Base-by-base conservation (phyloP, 2,888 invertebrate genomes). In the Hydrotaea diabolus region DNA sequence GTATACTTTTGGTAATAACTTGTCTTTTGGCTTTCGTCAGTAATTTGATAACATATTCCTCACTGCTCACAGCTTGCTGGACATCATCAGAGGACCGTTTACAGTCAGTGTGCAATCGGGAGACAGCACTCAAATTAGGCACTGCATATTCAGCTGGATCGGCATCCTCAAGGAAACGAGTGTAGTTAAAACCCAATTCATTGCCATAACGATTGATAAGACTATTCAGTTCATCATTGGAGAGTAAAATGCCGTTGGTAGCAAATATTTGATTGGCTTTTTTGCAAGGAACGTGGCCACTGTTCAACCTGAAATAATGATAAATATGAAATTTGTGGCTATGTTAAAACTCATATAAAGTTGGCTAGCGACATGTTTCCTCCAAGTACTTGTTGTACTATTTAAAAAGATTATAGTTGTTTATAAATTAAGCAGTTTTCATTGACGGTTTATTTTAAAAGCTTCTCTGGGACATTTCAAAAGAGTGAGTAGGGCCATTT, bases 171-270 rank as follows among this genome's bases (percentile, higher is more conserved):
- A 96, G 92, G 87, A 97, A 95, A 87, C 93, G 93, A 84, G 93
- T 93, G 89, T 96, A 97, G 93, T 95, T 95, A 91, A 97, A 96
- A 23, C 96, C 96, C 89, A 95, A 92, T 89, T 96, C 95, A 90
- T 96, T 95, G 84, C 94, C 94, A 92, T 95, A 96, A 86, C 95
- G 93, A 87, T 93, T 93, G 89, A 96, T 95, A 64, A 97, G 93
- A 21, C 96, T 94, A 79, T 94, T 94, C 77, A 95, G 91, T 89
- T 96, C 96, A 87, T 94, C 94, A 66, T 94, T 93, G 0, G 95
- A 93, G 8, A 95, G 93, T 83, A 96, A 93, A 89, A 96, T 94
- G 79, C 95, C 95, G 87, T 95, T 94, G 23, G 94, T 94, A 72
- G 94, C 93, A 86, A 96, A 93, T 89, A 95, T 95, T 91, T 96